Base-by-base conservation (phyloP, 2,888 invertebrate species). In the Mystacides longicornis region DNA sequence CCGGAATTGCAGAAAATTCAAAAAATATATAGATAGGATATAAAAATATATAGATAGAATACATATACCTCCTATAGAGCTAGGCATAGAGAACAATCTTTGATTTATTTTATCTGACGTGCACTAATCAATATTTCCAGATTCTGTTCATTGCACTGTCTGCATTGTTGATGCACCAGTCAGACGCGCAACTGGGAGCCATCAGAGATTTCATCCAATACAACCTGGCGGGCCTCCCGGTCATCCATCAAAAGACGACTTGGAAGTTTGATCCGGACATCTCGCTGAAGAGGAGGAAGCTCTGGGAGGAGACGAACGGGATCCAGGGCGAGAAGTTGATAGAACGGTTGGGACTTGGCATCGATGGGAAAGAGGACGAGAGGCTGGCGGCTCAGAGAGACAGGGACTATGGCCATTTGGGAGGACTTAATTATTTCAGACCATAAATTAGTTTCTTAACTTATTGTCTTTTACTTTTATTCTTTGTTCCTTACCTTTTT, bases 201-300 rank as follows among this genome's bases (percentile, higher is more conserved):
- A 60, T 77, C 18, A 65, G 64, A 4, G 65, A 62, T 0, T 73
- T 77, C 49, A 46, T 77, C 2, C 68, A 73, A 46, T 67, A 72
- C 0, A 86, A 86, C 64, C 19, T 85, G 0, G 73, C 82, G 19
- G 87, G 86, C 1, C 67, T 76, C 56, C 85, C 86, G 0, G 70
- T 79, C 1, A 68, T 83, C 22, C 84, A 85, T 61, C 73, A 81
- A 62, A 68, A 73, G 54, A 75, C 76, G 16, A 66, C 70, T 1
- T 86, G 83, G 81, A 68, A 78, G 22, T 83, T 87, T 61, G 82
- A 87, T 67, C 86, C 87, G 1, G 80, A 85, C 16, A 73, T 81
- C 1, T 79, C 82, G 1, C 65, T 75, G 57, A 74, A 81, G 59
- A 74, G 85, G 54, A 73, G 83, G 46, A 76, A 70, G 51, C 77